Conservation (phyloP, 2,113 vertebrate genomes). For the Ellobius talpinus region DNA sequence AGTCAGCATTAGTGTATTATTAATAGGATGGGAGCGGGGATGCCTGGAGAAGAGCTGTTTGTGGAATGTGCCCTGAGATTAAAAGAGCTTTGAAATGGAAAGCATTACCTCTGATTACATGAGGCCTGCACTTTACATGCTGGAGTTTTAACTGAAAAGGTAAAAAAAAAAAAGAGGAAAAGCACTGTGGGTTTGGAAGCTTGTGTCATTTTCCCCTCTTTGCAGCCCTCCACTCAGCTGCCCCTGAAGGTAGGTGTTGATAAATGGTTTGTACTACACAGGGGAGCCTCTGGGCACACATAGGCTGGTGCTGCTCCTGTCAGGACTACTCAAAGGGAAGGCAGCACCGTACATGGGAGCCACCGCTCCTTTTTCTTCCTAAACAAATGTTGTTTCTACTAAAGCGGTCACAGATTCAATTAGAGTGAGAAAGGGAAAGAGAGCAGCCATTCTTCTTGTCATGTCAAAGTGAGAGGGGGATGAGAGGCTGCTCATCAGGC, state of each 20-base stretch:
- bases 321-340: conserved; percentile 45
- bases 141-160: conserved; percentile 67
- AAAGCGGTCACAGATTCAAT: conserved; percentile 56
- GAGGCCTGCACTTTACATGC: conserved; percentile 54
- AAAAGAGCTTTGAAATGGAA: conserved; percentile 77
- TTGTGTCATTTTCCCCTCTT: neutral
- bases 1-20: neutral
- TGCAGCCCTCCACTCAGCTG: neutral
- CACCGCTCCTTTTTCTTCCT: neutral
- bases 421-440: neutral
- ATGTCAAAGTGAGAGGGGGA: neutral
- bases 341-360: neutral
- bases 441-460: neutral
- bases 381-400: conserved; percentile 69
- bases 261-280: neutral
- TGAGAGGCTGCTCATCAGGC: neutral
- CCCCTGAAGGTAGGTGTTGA: conserved; percentile 58
- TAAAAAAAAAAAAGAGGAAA: conserved; percentile 19
- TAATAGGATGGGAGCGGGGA: conserved; percentile 35
- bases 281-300: neutral
- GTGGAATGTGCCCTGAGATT: conserved; percentile 63
- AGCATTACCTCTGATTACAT: conserved; percentile 63
- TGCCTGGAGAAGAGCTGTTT: conserved; percentile 51
- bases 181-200: conserved; percentile 66
- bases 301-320: neutral